Conservation (phyloP, 2,888 invertebrate genomes). For the Margaritifera margaritifera region DNA sequence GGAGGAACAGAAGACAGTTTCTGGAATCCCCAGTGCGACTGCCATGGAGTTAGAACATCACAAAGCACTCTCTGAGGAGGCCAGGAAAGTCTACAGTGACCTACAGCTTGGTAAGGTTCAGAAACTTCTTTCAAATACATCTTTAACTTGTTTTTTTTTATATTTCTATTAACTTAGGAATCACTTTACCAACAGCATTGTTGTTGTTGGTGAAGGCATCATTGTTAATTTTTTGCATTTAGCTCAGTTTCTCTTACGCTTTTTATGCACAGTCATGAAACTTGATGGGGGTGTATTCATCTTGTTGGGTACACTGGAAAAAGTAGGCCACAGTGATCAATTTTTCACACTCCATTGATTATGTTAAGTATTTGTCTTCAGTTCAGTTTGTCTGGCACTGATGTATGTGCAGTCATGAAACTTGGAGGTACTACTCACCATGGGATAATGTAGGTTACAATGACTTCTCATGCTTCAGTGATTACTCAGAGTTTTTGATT, state of each 20-base stretch:
- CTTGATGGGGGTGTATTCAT: neutral
- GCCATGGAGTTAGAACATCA: constrained; percentile 44
- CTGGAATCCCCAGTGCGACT: constrained; percentile 34
- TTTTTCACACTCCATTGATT: neutral
- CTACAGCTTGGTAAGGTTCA: constrained; percentile 36
- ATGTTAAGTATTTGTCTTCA: too few species aligned
- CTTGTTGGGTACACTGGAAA: neutral
- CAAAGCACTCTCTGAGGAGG: constrained; percentile 52
- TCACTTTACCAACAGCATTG: neutral
- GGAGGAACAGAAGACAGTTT: constrained; percentile 28
- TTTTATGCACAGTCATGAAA: neutral
- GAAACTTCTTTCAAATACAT: too few species aligned
- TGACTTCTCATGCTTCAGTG: too few species aligned
- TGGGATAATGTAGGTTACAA: too few species aligned
- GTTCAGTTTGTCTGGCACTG: too few species aligned
- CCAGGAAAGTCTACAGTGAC: constrained; percentile 49
- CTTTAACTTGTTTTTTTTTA: too few species aligned
- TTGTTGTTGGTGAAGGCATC: neutral
- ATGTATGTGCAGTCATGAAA: too few species aligned
- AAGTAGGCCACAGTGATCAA: neutral
- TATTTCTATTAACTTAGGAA: too few species aligned
- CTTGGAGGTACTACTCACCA: too few species aligned
- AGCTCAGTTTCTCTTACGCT: neutral
- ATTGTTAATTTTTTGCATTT: neutral
- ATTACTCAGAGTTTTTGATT: too few species aligned